Base-by-base conservation (phyloP, 2,888 invertebrate genomes). In the Pseudococcus jackbeardsleyi region DNA sequence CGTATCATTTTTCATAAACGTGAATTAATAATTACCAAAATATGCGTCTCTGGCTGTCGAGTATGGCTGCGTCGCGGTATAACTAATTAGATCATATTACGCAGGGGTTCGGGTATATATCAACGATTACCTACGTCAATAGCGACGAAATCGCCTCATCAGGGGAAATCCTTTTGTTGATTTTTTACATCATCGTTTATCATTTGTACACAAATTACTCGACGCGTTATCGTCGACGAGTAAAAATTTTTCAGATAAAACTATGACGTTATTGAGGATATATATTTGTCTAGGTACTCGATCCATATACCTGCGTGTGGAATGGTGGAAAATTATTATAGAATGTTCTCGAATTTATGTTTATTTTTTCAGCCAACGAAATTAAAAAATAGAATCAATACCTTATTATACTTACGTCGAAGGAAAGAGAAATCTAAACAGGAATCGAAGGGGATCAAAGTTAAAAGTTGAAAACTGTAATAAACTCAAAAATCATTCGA, bases 101-200 rank as follows among this genome's bases (percentile, higher is more conserved):
- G 59, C 59, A 19, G 59, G 59, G 59, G 19, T 19, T 8, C 3
- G 0, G 19, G 54, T 50, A 59, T 33, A 33, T 33, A 33, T 33
- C 26, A 33, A 33, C 26, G 3, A 59, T 19, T 59, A 19, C 7
- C 6, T 19, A 59, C 19, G 19, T 19, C 59, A 59, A 59, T 19
- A 19, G 5, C 26, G 26, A 33, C 26, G 26, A 33, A 33, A 33
- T 59, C n/a, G 19, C 59, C n/a, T n/a, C 59, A 19, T 59, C 59
- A 59, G 59, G 59, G 59, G 59, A 59, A 59, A 59, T 59, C 59
- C 59, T 59, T 59, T 59, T 59, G 59, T 59, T 59, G 59, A 59
- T 59, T 59, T 59, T 19, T 19, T 11, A 59, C 59, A 59, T 59
- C 59, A 59, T 59, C 59, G 59, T 59, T 59, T 59, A 59, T 59